Conservation (phyloP, 2,113 vertebrate species). For the Hydrolagus affinis region DNA sequence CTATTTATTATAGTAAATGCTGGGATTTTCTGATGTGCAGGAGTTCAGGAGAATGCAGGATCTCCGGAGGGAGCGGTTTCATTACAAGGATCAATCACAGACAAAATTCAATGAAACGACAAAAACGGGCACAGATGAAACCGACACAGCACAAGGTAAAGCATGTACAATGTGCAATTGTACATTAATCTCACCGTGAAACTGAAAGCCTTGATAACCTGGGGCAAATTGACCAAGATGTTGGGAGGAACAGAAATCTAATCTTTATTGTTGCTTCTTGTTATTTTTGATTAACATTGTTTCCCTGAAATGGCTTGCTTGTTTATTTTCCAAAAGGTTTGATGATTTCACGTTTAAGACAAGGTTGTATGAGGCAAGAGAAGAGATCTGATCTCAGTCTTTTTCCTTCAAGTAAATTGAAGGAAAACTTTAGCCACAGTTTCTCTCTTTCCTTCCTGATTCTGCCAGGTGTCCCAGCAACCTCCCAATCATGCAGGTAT, state of each 20-base stretch:
- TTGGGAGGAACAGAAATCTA: neutral
- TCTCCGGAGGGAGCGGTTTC: constrained; percentile 1
- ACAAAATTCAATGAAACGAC: neutral
- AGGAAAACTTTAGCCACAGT: neutral
- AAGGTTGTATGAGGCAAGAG: too few species aligned
- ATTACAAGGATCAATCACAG: neutral
- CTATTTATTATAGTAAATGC: too few species aligned
- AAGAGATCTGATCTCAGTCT: neutral
- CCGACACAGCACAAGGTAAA: neutral
- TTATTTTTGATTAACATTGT: too few species aligned
- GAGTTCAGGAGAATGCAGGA: constrained; percentile 25
- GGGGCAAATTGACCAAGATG: neutral
- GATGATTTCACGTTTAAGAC: too few species aligned
- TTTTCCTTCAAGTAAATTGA: neutral
- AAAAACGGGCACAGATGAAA: neutral
- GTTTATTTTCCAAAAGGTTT: too few species aligned
- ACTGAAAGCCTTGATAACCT: neutral
- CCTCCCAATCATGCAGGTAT: neutral
- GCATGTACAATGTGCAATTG: neutral
- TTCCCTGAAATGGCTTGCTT: too few species aligned
- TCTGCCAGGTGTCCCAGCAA: neutral
- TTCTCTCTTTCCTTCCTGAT: neutral
- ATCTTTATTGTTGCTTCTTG: neutral
- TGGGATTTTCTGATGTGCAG: neutral
- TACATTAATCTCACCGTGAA: too few species aligned